Percentiles rank a stretch among this genome's conserved stretches.
These are phyloP conservation scores for Danionella cerebrum DNA, from an alignment of 2,113 vertebrate genomes.

Conservation along the genomic window DNA sequence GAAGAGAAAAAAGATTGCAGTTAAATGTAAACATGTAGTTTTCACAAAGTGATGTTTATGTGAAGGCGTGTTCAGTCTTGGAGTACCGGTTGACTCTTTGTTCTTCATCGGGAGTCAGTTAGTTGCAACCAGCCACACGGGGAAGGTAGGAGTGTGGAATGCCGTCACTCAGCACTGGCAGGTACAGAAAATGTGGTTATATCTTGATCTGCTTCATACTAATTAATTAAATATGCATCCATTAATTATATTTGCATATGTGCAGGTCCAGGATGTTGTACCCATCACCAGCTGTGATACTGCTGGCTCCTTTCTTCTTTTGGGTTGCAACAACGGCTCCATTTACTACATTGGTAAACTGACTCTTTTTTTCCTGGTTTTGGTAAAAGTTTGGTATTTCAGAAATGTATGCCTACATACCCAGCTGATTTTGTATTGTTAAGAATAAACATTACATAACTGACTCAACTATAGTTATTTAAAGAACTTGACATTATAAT, in stretches of 20 bases:
- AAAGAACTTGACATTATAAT: too few species aligned
- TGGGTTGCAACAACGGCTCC: constrained; percentile 95
- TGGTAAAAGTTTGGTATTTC: neutral
- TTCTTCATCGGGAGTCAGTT: constrained; percentile 97
- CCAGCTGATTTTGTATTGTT: too few species aligned
- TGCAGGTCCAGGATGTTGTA: constrained; percentile 89
- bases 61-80: constrained; percentile 89
- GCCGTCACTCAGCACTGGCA: constrained; percentile 98
- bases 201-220: too few species aligned
- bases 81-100: constrained; percentile 92
- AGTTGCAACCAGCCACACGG: constrained; percentile 94
- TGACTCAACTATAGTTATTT: too few species aligned
- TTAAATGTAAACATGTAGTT: too few species aligned
- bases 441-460: too few species aligned
- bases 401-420: too few species aligned
- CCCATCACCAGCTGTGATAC: constrained; percentile 96
- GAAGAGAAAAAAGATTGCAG: too few species aligned
- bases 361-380: neutral
- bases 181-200: too few species aligned
- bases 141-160: constrained; percentile 97
- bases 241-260: too few species aligned
- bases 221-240: too few species aligned
- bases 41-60: neutral
- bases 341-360: constrained; percentile 95
- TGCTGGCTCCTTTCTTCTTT: constrained; percentile 88